Conservation (phyloP, 2,113 vertebrate genomes). For the Solea senegalensis region DNA sequence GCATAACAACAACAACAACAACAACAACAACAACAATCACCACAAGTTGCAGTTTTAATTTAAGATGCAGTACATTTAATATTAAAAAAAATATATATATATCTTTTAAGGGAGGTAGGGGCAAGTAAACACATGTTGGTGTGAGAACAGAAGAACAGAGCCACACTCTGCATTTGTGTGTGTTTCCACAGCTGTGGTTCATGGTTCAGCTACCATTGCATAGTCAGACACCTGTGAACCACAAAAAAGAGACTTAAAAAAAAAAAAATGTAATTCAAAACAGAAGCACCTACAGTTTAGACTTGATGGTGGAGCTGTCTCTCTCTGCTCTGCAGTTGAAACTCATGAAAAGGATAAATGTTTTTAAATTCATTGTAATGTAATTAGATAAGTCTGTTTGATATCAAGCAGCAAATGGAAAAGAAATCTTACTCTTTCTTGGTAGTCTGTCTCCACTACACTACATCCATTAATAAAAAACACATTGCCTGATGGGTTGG, state of each 20-base stretch:
- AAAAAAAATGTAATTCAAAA: constrained; percentile 6
- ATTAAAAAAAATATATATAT: too few relatives aligned
- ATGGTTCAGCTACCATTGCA: neutral
- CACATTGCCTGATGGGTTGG: constrained; percentile 75
- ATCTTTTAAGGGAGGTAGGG: too few relatives aligned
- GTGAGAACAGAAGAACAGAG: neutral
- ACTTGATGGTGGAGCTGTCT: constrained; percentile 34
- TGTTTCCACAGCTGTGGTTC: neutral
- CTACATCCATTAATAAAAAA: constrained; percentile 79
- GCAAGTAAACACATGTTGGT: neutral
- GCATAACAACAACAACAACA: too few relatives aligned
- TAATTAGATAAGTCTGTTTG: constrained; percentile 67
- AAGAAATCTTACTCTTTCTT: constrained; percentile 50
- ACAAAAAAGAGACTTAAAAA: constrained; percentile 12
- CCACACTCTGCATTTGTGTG: neutral
- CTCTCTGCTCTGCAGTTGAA: constrained; percentile 28
- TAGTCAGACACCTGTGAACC: constrained; percentile 38
- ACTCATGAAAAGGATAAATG: constrained; percentile 49
- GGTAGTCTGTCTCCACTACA: constrained; percentile 52
- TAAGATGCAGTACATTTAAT: too few relatives aligned
- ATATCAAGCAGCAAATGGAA: constrained; percentile 73
- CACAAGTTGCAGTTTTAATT: too few relatives aligned
- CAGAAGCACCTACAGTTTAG: constrained; percentile 1
- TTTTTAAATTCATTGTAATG: constrained; percentile 55
- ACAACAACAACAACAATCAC: too few relatives aligned